A percentile compares a stretch with the other conserved stretches of the same genome.
Conservation (phyloP, 2,113 vertebrate species). For the Ictidomys tridecemlineatus region DNA sequence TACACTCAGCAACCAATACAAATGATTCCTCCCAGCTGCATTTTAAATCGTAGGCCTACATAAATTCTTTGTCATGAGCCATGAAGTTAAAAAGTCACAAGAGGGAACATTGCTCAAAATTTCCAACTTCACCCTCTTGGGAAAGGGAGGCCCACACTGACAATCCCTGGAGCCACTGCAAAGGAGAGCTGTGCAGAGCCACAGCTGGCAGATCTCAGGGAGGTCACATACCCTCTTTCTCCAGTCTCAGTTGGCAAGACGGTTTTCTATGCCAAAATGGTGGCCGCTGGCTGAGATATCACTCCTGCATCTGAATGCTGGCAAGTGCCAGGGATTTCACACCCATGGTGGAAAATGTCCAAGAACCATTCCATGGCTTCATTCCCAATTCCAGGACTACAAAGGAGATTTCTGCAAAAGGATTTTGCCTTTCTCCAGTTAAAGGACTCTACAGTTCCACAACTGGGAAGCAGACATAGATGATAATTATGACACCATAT, state of each 20-base stretch:
- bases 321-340: not conserved
- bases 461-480: not conserved
- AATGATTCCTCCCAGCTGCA: not conserved
- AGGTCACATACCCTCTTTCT: not conserved
- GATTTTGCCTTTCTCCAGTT: not conserved
- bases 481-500: not conserved
- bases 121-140: not conserved
- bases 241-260: not conserved
- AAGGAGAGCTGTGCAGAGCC: not conserved
- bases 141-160: not conserved
- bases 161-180: not conserved
- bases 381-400: not conserved
- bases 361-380: not conserved
- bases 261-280: not conserved
- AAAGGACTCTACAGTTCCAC: not conserved
- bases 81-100: not conserved
- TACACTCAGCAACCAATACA: not conserved
- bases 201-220: not conserved
- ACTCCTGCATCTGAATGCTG: not conserved
- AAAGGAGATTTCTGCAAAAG: not conserved
- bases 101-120: slow-evolving; percentile 13
- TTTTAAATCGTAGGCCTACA: not conserved
- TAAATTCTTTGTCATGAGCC: not conserved
- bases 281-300: not conserved
- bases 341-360: not conserved